These are phyloP conservation scores for Pseudococcus longispinus DNA, from an alignment of 2,888 invertebrate species.

Conservation along the genomic window DNA sequence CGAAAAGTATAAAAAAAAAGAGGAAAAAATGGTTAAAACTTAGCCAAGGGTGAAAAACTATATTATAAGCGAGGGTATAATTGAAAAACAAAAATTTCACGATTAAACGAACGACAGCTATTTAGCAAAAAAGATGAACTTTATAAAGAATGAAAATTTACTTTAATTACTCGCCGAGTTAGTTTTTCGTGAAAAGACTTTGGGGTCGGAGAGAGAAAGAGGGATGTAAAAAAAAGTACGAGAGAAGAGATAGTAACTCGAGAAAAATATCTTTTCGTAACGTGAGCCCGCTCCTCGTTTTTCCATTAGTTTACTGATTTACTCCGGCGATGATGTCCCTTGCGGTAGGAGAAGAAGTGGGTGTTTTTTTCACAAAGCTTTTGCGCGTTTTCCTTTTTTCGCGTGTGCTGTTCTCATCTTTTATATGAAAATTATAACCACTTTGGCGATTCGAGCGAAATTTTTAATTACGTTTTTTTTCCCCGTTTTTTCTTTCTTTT, in stretches of 20 bases:
- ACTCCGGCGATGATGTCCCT: neutral
- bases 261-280: constrained; percentile 1
- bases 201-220: neutral
- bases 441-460: constrained; percentile 7
- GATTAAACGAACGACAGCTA: constrained; percentile 18
- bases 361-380: neutral
- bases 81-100: constrained; percentile 19
- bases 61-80: neutral
- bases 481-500: neutral
- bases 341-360: neutral
- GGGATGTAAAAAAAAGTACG: neutral
- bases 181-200: neutral
- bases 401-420: neutral
- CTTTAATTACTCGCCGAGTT: neutral
- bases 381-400: neutral
- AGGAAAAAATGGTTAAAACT: neutral
- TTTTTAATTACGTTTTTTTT: constrained; percentile 3
- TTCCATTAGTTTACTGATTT: constrained; percentile 7
- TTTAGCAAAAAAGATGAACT: constrained; percentile 2
- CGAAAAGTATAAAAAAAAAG: neutral
- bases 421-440: constrained; percentile 7
- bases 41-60: neutral
- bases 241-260: neutral
- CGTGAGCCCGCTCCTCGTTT: neutral
- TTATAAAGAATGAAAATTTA: neutral